phyloP scores from a whole-genome alignment of 2,888 invertebrate species.

The Pedicia rivosa region DNA sequence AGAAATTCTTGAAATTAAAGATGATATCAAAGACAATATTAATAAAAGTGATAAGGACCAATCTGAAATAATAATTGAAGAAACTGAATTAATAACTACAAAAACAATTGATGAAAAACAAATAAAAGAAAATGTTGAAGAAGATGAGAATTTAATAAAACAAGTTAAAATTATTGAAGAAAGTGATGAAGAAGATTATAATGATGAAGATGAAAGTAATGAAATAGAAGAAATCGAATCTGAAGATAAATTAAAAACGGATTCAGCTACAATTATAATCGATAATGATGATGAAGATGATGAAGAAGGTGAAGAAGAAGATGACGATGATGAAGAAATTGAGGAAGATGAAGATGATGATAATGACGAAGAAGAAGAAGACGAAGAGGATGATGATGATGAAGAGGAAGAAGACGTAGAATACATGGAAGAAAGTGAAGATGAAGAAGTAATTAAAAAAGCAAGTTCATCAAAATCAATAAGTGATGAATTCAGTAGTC shows the following conservation, averaged over 20 bases:
- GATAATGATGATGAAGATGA: not conserved
- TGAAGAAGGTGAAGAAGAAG: not conserved
- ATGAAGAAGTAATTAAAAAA: not conserved
- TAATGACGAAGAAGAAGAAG: not conserved
- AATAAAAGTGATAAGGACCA: not conserved
- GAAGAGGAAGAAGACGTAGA: slow-evolving; percentile 1
- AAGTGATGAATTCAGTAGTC: no score
- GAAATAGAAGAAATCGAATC: not conserved
- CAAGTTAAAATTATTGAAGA: not conserved
- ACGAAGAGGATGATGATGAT: not conserved
- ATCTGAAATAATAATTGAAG: no score
- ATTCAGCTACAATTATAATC: not conserved
- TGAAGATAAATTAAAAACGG: not conserved
- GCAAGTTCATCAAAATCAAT: not conserved
- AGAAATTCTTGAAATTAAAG: no score
- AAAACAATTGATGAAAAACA: not conserved
- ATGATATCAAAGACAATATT: no score
- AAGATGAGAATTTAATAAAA: not conserved
- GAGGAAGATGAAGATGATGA: slow-evolving; percentile 1
- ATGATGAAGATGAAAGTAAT: not conserved
- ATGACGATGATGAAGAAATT: not conserved
- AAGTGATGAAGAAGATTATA: not conserved
- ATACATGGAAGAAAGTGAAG: not conserved
- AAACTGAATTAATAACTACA: no score
- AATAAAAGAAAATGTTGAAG: not conserved